Evolutionary conservation across 2,888 invertebrate species (phyloP), one percentile per base, ranked within the genome.

Genomic region (Lysandra bellargus): DNA sequence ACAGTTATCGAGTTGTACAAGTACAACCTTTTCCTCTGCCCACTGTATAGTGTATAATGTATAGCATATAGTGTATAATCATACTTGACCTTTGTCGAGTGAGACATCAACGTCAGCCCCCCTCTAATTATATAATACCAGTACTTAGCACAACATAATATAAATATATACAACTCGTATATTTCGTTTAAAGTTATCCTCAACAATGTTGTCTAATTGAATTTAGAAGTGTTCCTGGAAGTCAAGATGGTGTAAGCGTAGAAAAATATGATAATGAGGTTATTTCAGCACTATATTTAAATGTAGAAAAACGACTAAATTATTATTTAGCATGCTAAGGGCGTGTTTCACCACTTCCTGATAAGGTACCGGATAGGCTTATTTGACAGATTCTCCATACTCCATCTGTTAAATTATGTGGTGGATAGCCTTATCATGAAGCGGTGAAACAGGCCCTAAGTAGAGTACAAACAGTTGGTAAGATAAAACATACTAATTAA

Each of bases 101-200:
- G 33, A 69, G 69, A 69, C 69, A 37, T 69, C 33, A 69, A 69
- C 69, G 69, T 69, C 69, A 69, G 1, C 23, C 14, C 14, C 33
- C 33, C 69, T 33, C 69, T 69, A 69, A 69, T 69, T 33, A 69
- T 4, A 37, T 69, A 69, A 69, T 69, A 37, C 69, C 33, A 69
- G 69, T 37, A 69, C 69, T 69, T 69, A 69, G 69, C 69, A 69
- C 69, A 69, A 69, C 69, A 69, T 69, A 69, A 69, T 69, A 69
- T 69, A 69, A 69, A 69, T 69, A 69, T 69, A 33, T 69, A 69
- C 33, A 33, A 33, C 14, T 23, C 14, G 69, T 69, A 37, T 69
- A 69, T 69, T 69, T 69, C 6, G 14, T 23, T 69, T 69, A 12
- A 64, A 64, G 30, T 64, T n/a, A 23, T 64, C 57, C 17, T 9